Base-by-base conservation (phyloP, 1,140 invertebrate species). In the Thaumetopoea pityocampa region DNA sequence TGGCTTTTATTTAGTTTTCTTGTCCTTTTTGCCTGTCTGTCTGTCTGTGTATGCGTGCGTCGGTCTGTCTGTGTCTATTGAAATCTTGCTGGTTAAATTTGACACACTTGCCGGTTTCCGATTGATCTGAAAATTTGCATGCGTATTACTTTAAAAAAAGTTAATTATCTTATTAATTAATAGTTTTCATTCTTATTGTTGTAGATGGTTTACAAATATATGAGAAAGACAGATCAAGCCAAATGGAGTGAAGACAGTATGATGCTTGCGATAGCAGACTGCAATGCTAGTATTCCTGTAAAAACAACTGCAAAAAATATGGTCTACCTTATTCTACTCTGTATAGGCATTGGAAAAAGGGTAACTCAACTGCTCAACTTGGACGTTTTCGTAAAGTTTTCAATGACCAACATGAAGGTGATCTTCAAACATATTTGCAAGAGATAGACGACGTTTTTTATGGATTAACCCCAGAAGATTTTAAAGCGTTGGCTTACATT, bases 131-230 rank as follows among this genome's bases (percentile, higher is more conserved):
- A n/a, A n/a, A n/a, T n/a, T n/a, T n/a, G n/a, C n/a, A n/a, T n/a
- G n/a, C n/a, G n/a, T n/a, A n/a, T n/a, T n/a, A n/a, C n/a, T n/a
- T n/a, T n/a, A n/a, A n/a, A n/a, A 35, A 22, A 23, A 22, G 19
- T 22, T 35, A 22, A 35, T 9, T 3, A 35, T 35, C 11, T 29
- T 29, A n/a, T n/a, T n/a, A n/a, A n/a, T n/a, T n/a, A n/a, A n/a
- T n/a, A n/a, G 26, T 11, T 11, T 28, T 28, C 26, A 34, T 20
- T 34, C 22, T 11, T 17, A 10, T 38, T 38, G 11, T 38, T 38
- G 16, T 16, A 38, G 35, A 38, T 38, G 35, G 35, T 38, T 15
- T 28, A 38, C 19, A 38, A 38, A 38, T 38, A 38, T 24, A 38
- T 19, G 16, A 17, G 24, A 19, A 38, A 38, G 9, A 28, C 26